Evolutionary conservation across 2,888 invertebrate genomes (phyloP).

Genomic region (Cabera pusaria): DNA sequence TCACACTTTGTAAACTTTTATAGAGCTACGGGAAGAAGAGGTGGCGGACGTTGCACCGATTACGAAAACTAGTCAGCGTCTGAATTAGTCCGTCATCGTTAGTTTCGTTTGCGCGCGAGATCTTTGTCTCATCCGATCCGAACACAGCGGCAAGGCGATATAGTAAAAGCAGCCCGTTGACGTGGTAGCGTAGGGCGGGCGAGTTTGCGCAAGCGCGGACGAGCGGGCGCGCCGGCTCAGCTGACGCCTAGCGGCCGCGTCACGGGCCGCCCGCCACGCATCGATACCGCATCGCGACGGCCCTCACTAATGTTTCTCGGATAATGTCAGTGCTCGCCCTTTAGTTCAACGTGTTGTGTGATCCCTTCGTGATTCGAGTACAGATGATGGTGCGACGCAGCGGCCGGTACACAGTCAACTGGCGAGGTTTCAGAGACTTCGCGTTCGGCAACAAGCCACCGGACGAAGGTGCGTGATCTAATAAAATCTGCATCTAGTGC

Average conservation of each 20-base stretch:
- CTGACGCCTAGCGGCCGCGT: slow-evolving; percentile 66
- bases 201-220: slow-evolving; percentile 63
- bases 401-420: slow-evolving; percentile 79
- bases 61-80: slow-evolving; percentile 32
- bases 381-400: slow-evolving; percentile 79
- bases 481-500: slow-evolving; percentile 32
- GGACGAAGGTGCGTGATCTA: slow-evolving; percentile 67
- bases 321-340: slow-evolving; percentile 42
- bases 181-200: slow-evolving; percentile 41
- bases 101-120: slow-evolving; percentile 16
- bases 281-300: slow-evolving; percentile 57
- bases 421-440: slow-evolving; percentile 78
- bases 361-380: slow-evolving; percentile 24
- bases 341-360: slow-evolving; percentile 42
- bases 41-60: slow-evolving; percentile 26
- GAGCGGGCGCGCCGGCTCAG: slow-evolving; percentile 58
- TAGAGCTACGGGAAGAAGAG: slow-evolving; percentile 26
- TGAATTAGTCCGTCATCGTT: slow-evolving; percentile 29
- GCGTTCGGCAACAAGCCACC: slow-evolving; percentile 74
- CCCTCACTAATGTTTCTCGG: slow-evolving; percentile 47
- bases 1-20: slow-evolving; percentile 30
- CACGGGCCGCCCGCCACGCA: slow-evolving; percentile 60
- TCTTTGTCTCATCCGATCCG: slow-evolving; percentile 21
- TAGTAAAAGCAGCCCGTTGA: slow-evolving; percentile 29
- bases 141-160: slow-evolving; percentile 26